phyloP scores from a whole-genome alignment of 2,113 vertebrate species.

The Chionodraco myersi region DNA sequence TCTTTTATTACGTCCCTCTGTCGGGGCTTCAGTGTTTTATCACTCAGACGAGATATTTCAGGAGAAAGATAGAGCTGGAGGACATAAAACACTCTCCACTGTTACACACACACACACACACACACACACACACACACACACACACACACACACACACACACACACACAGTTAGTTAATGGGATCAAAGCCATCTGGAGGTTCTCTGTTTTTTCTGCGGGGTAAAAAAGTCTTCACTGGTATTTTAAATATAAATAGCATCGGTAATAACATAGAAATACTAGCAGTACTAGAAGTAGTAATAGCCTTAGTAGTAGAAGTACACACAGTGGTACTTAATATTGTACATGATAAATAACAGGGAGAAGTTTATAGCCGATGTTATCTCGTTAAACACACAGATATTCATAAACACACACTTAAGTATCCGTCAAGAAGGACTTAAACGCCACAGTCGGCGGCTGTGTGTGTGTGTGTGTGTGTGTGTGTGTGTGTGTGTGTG shows the following conservation, averaged over 20 bases:
- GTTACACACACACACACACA: conserved; percentile 34
- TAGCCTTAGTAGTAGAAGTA: neutral
- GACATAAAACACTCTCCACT: conserved; percentile 51
- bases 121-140: conserved; percentile 9
- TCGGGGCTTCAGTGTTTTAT: conserved; percentile 22
- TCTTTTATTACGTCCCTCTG: neutral
- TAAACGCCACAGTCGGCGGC: conserved; percentile 11
- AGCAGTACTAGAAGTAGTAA: neutral
- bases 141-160: neutral
- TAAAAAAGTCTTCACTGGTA: conserved; percentile 14
- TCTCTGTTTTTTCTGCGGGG: conserved; percentile 14
- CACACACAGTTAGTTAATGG: conserved; percentile 34
- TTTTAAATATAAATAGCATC: conserved; percentile 22
- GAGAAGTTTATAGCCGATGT: neutral
- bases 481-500: conserved; percentile 32
- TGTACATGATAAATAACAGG: neutral
- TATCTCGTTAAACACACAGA: conserved; percentile 25
- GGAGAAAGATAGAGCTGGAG: conserved; percentile 42
- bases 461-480: conserved; percentile 37
- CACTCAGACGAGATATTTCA: conserved; percentile 19
- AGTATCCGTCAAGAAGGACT: conserved; percentile 39
- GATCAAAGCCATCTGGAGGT: conserved; percentile 59
- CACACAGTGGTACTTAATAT: neutral
- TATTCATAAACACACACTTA: neutral
- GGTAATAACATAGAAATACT: neutral